Evolutionary conservation across 2,113 vertebrate genomes (phyloP), one percentile per base, ranked within the genome.

Genomic region (Anolis sagrei): DNA sequence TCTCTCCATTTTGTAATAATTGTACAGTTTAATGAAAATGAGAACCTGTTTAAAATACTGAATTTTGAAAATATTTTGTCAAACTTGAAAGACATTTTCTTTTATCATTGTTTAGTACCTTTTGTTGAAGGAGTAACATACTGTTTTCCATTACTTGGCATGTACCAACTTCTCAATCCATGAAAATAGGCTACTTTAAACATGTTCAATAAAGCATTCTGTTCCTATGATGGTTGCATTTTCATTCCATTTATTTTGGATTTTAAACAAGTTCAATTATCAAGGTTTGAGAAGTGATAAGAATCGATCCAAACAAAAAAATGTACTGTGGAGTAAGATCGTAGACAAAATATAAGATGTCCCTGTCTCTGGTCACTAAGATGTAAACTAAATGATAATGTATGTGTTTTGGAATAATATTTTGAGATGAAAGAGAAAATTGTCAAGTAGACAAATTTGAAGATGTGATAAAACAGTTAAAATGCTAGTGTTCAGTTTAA

Each of bases 181-280:
- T 90, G 87, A 76, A 75, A 82, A 89, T 83, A 19, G 34, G 78
- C 88, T 66, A 54, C 81, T 88, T 7, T 93, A 89, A 70, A 90
- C 69, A 73, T 81, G 64, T 84, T 75, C 84, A 94, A 90, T 94
- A 93, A 95, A 89, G 74, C 34, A 10, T 77, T 61, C 68, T 85
- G 82, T 93, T 92, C 44, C 88, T 87, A 89, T 93, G 79, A 34
- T 64, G 0, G 0, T 49, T 85, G 61, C 68, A 36, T 88, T 76
- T 86, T 84, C 61, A 62, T 81, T 44, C 44, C 44, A 29, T 23
- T 69, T 34, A 3, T 23, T 69, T 21, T 49, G 23, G 51, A 54
- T 54, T 32, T 58, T 54, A 78, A 76, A 9, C n/a, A 23, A 21
- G 2, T n/a, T 58, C n/a, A 54, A 16, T 16, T n/a, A 14, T 76